A percentile compares a stretch with the other conserved stretches of the same genome.
These are phyloP conservation scores for Lethenteron reissneri DNA, from an alignment of 2,113 vertebrate genomes.

Conservation along the genomic window DNA sequence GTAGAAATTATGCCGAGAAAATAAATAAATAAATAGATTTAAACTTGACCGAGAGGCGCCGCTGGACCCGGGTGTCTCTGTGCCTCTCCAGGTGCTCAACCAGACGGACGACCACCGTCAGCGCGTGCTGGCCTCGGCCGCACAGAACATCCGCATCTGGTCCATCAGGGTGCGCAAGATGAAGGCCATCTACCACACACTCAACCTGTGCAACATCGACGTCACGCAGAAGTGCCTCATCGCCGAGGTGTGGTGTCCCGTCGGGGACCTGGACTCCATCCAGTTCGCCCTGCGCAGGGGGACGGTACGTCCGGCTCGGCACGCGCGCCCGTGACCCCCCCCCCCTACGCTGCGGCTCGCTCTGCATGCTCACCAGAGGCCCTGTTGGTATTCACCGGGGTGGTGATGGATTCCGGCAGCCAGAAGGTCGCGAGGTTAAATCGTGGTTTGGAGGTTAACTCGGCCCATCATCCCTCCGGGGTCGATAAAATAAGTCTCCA, in stretches of 20 bases:
- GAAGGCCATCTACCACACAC: slow-evolving; percentile 97
- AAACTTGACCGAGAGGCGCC: not conserved
- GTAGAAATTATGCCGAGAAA: too few species aligned
- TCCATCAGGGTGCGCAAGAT: slow-evolving; percentile 97
- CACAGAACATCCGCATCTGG: slow-evolving; percentile 83
- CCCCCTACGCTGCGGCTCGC: too few species aligned
- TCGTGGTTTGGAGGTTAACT: too few species aligned
- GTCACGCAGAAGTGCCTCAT: slow-evolving; percentile 98
- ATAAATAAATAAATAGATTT: not conserved
- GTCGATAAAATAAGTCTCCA: too few species aligned
- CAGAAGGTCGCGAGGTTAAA: too few species aligned
- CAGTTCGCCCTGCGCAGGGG: slow-evolving; percentile 92
- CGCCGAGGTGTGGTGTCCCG: slow-evolving; percentile 87
- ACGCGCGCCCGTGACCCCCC: too few species aligned
- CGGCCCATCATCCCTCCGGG: too few species aligned
- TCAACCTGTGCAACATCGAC: slow-evolving; percentile 94
- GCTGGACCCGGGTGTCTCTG: not conserved
- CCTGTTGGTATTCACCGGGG: too few species aligned
- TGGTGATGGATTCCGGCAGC: too few species aligned
- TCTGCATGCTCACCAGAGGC: too few species aligned
- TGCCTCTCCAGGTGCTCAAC: slow-evolving; percentile 53
- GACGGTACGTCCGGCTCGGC: slow-evolving; percentile 40
- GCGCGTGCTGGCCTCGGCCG: slow-evolving; percentile 72
- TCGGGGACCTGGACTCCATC: slow-evolving; percentile 83
- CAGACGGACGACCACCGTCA: slow-evolving; percentile 94